Base-by-base conservation (phyloP, 2,113 vertebrate genomes). In the Danionella cerebrum region DNA sequence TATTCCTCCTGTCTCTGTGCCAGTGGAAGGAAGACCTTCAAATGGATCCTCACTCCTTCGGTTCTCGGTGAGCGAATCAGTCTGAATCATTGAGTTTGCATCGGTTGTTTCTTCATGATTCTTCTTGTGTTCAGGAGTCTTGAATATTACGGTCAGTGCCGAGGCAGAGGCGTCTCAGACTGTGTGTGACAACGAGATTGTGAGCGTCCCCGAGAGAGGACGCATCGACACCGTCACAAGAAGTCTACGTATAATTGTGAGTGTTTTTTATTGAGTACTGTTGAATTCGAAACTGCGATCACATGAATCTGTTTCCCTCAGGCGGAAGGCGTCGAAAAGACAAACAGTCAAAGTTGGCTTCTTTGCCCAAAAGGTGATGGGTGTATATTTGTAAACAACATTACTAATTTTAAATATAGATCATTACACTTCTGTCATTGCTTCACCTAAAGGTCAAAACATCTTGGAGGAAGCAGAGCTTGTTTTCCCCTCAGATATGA, bases 231-330 rank as follows among this genome's bases (percentile, higher is more conserved):
- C 79, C 0, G 88, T 93, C 69, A 58, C 88, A 55, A 85, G 76
- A 62, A 79, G 79, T 4, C 76, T 93, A 25, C 73, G 87, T 70
- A 90, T 93, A 57, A 80, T 92, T 88, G 90, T 92, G 65, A 83
- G 88, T n/a, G n/a, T n/a, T n/a, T n/a, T n/a, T 27, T 8, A 25
- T 4, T 21, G 19, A 38, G 2, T 13, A 38, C n/a, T 38, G 14
- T 24, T 9, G 25, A 4, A 3, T n/a, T 31, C 7, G 5, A 14
- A 47, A 11, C 14, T 48, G 21, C 24, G n/a, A 29, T 63, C 3
- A 71, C 13, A 22, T n/a, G n/a, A 29, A 14, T 44, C n/a, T 64
- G 12, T 22, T 12, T 64, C 1, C 65, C 29, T 62, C 13, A 90
- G 87, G 84, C 87, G 29, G 88, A 89, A 72, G 88, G 88, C 80